phyloP scores from a whole-genome alignment of 2,797 vertebrate species.

The Mareca penelope region DNA sequence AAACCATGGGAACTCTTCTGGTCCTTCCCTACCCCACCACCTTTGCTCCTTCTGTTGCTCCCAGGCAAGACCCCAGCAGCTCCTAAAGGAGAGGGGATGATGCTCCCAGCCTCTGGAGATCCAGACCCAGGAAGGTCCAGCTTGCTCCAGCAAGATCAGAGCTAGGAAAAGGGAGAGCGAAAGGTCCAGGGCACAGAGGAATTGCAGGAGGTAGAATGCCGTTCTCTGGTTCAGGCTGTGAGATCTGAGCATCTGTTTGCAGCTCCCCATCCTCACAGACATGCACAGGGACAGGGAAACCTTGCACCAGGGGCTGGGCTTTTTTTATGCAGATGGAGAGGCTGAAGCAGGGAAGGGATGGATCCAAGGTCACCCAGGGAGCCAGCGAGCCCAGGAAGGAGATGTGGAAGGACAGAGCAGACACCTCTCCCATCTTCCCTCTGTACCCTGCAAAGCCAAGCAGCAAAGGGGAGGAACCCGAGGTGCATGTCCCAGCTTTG shows the following conservation, averaged over 20 bases:
- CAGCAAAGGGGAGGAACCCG: not conserved
- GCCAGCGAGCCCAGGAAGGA: not conserved
- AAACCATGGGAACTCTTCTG: not conserved
- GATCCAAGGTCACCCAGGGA: slow-evolving; percentile 29
- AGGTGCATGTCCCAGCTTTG: fast-evolving
- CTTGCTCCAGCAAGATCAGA: not conserved
- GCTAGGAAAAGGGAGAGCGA: not conserved
- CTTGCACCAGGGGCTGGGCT: not conserved
- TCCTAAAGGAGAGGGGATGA: not conserved
- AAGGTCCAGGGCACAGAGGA: not conserved
- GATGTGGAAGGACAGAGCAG: not conserved
- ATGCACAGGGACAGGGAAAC: not conserved
- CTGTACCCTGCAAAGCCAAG: fast-evolving
- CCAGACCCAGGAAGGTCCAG: not conserved
- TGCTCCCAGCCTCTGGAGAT: not conserved
- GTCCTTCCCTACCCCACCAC: not conserved
- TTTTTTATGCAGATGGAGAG: fast-evolving
- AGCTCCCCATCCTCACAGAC: not conserved
- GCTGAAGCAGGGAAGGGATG: not conserved
- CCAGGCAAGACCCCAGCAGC: not conserved
- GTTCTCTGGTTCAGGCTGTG: fast-evolving
- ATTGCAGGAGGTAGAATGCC: not conserved
- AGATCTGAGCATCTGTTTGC: not conserved
- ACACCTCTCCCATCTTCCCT: fast-evolving
- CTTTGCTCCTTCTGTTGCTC: not conserved